These are phyloP conservation scores for Yponomeuta sedellus DNA, from an alignment of 2,888 invertebrate genomes.

Conservation along the genomic window DNA sequence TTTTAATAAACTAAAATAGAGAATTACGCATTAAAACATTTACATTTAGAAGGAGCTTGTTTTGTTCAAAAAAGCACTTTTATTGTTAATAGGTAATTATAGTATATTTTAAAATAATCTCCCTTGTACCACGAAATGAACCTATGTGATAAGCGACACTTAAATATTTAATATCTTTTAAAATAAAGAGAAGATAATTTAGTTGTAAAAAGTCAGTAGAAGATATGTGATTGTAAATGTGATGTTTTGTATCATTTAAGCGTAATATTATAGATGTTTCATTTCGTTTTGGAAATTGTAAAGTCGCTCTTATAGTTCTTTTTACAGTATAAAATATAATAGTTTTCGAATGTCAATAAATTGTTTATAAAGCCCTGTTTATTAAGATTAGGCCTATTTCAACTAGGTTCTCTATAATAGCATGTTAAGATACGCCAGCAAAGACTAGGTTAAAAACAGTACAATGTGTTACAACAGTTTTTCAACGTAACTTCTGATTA, in stretches of 20 bases:
- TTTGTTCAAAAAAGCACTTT: conserved; percentile 54
- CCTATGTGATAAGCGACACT: conserved; percentile 54
- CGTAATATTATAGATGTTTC: conserved; percentile 10
- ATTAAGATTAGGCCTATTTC: not conserved
- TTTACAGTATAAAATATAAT: not conserved
- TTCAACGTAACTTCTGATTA: not conserved
- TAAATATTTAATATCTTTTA: conserved; percentile 23
- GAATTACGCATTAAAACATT: conserved; percentile 17
- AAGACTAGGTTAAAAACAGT: not conserved
- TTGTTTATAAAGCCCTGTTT: not conserved
- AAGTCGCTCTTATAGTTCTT: not conserved
- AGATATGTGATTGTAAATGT: conserved; percentile 39
- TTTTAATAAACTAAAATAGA: not conserved
- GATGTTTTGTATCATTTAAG: conserved; percentile 25
- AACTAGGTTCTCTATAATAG: not conserved
- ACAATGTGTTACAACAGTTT: not conserved
- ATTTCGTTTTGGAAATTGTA: not conserved
- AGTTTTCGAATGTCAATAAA: not conserved
- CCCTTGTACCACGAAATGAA: conserved; percentile 60
- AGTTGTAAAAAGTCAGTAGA: conserved; percentile 22
- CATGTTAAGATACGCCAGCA: not conserved
- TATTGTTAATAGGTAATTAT: conserved; percentile 30
- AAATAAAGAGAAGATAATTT: not conserved
- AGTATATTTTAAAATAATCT: conserved; percentile 62
- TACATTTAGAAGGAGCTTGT: conserved; percentile 3